Conservation (phyloP, 1,140 invertebrate genomes). For the Apolygus lucorum region DNA sequence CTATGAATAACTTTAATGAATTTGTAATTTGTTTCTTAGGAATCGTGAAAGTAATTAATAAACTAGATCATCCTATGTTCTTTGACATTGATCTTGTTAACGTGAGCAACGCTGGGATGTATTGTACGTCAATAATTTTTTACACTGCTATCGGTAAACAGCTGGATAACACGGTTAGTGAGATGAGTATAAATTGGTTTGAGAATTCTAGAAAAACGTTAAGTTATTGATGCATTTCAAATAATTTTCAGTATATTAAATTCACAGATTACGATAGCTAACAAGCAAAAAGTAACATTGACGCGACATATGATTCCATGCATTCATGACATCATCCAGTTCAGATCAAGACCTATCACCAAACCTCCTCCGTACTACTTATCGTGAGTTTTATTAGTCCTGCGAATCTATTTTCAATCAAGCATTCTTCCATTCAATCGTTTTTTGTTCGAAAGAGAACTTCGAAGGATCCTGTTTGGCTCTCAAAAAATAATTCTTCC, state of each 20-base stretch:
- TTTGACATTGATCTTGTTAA: not conserved
- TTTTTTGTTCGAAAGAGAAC: too few species aligned
- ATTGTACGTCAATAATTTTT: constrained; percentile 10
- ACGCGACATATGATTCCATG: constrained; percentile 1
- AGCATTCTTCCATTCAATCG: too few species aligned
- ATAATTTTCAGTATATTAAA: too few species aligned
- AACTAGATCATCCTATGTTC: not conserved
- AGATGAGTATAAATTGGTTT: too few species aligned
- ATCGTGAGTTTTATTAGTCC: not conserved
- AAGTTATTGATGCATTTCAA: too few species aligned
- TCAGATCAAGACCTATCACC: not conserved
- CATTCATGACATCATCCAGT: not conserved
- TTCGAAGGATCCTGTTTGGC: too few species aligned
- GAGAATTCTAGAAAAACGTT: too few species aligned
- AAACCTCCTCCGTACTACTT: constrained; percentile 16
- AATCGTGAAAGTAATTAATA: constrained; percentile 20
- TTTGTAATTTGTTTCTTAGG: not conserved
- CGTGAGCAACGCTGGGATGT: not conserved
- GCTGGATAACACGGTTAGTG: constrained; percentile 5
- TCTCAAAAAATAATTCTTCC: too few species aligned
- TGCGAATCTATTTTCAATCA: too few species aligned
- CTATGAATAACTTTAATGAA: too few species aligned
- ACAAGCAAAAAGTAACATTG: constrained; percentile 16
- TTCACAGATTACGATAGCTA: not conserved
- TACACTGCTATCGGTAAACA: constrained; percentile 14